Base-by-base conservation (phyloP, 2,888 invertebrate genomes). In the Xanthorhoe spadicearia region DNA sequence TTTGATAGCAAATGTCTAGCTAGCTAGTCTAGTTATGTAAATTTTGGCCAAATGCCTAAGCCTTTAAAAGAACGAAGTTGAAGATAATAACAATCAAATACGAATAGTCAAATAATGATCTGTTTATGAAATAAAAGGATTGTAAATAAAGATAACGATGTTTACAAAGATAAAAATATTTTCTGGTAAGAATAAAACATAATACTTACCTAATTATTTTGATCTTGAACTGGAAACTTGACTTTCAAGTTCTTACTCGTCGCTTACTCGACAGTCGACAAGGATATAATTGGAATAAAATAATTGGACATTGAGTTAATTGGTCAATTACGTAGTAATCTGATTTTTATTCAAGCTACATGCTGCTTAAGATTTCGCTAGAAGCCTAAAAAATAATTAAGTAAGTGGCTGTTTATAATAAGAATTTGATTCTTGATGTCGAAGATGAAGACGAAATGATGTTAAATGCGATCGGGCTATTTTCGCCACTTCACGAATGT, bases 341-440 rank as follows among this genome's bases (percentile, higher is more conserved):
- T 43, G 38, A 43, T 13, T 43, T 43, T 13, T 43, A 43, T 3
- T n/a, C n/a, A n/a, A n/a, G n/a, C n/a, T n/a, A n/a, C n/a, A n/a
- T n/a, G n/a, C n/a, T n/a, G n/a, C n/a, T n/a, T n/a, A n/a, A 10
- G 13, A 13, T 43, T 43, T 13, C 13, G 13, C 38, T 13, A 13
- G 13, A 38, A 43, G 38, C 4, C 10, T 43, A 13, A 28, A 15
- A 43, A 55, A 13, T 46, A 0, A 19, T 35, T 32, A 1, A 9
- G 8, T 10, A 52, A n/a, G 51, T 23, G 51, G 28, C 38, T 46
- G 23, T 15, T 15, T 46, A 8, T 15, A 9, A 56, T 28, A 46
- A 28, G 56, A 28, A 57, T 57, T 8, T n/a, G 10, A 38, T 50
- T 17, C 48, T 49, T 18, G 58, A 7, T 58, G 17, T 50, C 49